Percentiles rank a stretch among this genome's conserved stretches.
phyloP scores from a whole-genome alignment of 2,113 vertebrate genomes.

The Clarias batrachus region DNA sequence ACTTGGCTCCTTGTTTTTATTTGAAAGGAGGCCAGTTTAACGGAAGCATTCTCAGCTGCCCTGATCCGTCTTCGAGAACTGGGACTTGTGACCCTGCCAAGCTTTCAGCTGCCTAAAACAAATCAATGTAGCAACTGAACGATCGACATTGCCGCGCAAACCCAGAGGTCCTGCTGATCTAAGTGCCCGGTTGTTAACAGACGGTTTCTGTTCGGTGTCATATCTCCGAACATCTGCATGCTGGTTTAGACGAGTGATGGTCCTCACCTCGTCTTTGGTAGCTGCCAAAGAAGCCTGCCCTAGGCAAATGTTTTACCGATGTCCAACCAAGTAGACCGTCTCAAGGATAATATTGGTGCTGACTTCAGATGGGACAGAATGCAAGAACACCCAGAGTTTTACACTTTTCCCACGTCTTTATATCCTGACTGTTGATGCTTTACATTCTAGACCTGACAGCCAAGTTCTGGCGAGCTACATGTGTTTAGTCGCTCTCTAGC shows the following conservation, averaged over 20 bases:
- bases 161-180: neutral
- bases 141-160: neutral
- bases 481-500: conserved; percentile 47
- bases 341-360: conserved; percentile 37
- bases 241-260: neutral
- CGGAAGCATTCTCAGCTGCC: conserved; percentile 43
- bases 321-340: conserved; percentile 22
- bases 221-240: neutral
- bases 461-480: conserved; percentile 41
- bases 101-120: conserved; percentile 30
- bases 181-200: neutral
- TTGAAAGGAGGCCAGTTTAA: conserved; percentile 42
- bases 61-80: conserved; percentile 8
- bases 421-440: conserved; percentile 26
- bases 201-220: conserved; percentile 2
- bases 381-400: conserved; percentile 17
- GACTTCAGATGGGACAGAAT: conserved; percentile 60
- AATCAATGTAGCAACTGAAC: conserved; percentile 16
- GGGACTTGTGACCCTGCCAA: neutral
- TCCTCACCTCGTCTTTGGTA: neutral
- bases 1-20: conserved; percentile 41
- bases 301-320: neutral
- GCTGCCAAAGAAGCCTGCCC: neutral
- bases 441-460: conserved; percentile 30
- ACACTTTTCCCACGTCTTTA: conserved; percentile 13